Conservation (phyloP, 2,888 invertebrate genomes). For the Nycteola revayana region DNA sequence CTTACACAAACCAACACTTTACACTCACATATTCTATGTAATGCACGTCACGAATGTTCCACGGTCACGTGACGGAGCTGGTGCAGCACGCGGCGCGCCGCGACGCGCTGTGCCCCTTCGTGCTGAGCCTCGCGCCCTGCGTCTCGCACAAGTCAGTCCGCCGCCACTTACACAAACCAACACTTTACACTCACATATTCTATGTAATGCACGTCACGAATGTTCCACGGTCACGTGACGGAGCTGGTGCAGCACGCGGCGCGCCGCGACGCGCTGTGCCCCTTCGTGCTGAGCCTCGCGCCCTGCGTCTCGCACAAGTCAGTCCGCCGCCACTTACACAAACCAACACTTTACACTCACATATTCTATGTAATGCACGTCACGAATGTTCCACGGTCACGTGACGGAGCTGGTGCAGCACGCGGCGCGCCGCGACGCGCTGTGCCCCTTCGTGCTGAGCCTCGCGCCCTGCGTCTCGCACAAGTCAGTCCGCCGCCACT, state of each 20-base stretch:
- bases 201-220: conserved; percentile 51
- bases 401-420: conserved; percentile 80
- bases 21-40: too few species aligned
- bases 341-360: too few species aligned
- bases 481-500: conserved; percentile 76
- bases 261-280: conserved; percentile 80
- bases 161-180: too few species aligned
- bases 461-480: conserved; percentile 85
- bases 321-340: too few species aligned
- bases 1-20: too few species aligned
- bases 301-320: conserved; percentile 85
- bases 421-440: conserved; percentile 79
- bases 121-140: conserved; percentile 85
- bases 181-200: too few species aligned
- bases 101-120: conserved; percentile 82
- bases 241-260: conserved; percentile 82
- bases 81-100: conserved; percentile 81
- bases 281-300: conserved; percentile 84
- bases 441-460: conserved; percentile 84
- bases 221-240: conserved; percentile 85
- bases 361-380: too few species aligned
- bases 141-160: conserved; percentile 84
- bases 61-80: conserved; percentile 82
- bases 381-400: conserved; percentile 83
- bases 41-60: conserved; percentile 77